phyloP scores from a whole-genome alignment of 2,113 vertebrate genomes.

The Vireo altiloquus region DNA sequence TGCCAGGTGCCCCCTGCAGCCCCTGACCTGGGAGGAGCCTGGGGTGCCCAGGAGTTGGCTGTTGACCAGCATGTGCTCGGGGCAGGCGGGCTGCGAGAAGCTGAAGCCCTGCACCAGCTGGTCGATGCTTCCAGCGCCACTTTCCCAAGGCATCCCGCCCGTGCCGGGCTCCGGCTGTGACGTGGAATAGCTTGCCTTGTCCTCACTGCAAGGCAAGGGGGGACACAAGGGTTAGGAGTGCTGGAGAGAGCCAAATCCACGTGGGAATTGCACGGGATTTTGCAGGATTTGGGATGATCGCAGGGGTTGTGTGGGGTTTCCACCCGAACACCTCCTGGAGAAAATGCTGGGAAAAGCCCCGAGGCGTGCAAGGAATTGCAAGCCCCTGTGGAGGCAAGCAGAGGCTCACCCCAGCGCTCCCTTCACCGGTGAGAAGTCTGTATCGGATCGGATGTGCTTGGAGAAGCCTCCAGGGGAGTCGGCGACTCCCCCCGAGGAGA shows the following conservation, averaged over 20 bases:
- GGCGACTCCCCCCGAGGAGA: conserved; percentile 46
- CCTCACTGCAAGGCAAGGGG: conserved; percentile 74
- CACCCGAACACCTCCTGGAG: fast-evolving
- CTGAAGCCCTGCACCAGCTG: conserved; percentile 84
- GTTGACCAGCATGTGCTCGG: conserved; percentile 92
- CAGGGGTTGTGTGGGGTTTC: fast-evolving
- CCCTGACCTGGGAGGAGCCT: conserved; percentile 89
- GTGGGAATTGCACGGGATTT: fast-evolving
- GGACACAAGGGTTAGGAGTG: background rate
- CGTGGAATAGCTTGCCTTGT: conserved; percentile 83
- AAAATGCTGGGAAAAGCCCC: fast-evolving
- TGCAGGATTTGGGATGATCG: fast-evolving
- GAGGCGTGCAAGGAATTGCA: fast-evolving
- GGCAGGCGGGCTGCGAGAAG: conserved; percentile 91
- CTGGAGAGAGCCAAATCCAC: background rate
- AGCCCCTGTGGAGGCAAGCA: fast-evolving
- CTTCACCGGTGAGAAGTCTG: conserved; percentile 69
- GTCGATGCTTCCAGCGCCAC: conserved; percentile 69
- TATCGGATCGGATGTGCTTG: conserved; percentile 78
- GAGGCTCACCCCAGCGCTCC: conserved; percentile 63
- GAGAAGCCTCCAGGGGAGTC: conserved; percentile 72
- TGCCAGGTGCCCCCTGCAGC: background rate
- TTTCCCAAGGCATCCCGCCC: conserved; percentile 77
- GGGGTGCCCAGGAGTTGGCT: conserved; percentile 91
- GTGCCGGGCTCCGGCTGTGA: conserved; percentile 90